Base-by-base conservation (phyloP, 2,888 invertebrate species). In the Pinctada fucata region DNA sequence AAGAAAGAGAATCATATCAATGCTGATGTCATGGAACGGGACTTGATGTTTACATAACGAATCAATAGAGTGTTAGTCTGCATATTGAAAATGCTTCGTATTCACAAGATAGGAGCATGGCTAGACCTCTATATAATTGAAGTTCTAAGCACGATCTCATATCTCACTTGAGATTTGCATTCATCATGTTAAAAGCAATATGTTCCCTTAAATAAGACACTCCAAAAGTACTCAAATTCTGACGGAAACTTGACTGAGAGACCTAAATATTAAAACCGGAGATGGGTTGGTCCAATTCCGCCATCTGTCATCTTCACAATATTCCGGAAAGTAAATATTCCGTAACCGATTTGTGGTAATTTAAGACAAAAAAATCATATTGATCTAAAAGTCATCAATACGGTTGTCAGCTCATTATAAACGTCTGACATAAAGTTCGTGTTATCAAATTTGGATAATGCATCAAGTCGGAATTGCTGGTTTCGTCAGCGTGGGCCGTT, bases 231-330 rank as follows among this genome's bases (percentile, higher is more conserved):
- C 58, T 58, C 58, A 58, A 13, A 10, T 58, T 58, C 58, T 10
- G 58, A 58, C 8, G 13, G 58, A 13, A 58, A 58, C 58, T 58
- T 58, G 58, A 58, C 58, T 10, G 13, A 58, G 58, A 58, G 58
- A 58, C 58, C 58, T 58, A 58, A 58, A 58, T 58, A 58, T 58
- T 58, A 58, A 58, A 58, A 58, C 58, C 58, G 58, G 58, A 58
- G 58, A 58, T 58, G 58, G 13, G 8, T 58, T 58, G 58, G 13
- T 58, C 13, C 58, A 58, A 58, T 13, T 10, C 8, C 58, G 58
- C 58, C 58, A 58, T 58, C 58, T 58, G 58, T 58, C 58, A 58
- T 58, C 58, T 58, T 58, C 58, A 58, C 58, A 58, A 58, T 58
- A 10, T 58, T 58, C 58, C 58, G 58, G 58, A 58, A 58, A 58